Evolutionary conservation across 2,888 invertebrate species (phyloP).

Genomic region (Esperia sulphurella): DNA sequence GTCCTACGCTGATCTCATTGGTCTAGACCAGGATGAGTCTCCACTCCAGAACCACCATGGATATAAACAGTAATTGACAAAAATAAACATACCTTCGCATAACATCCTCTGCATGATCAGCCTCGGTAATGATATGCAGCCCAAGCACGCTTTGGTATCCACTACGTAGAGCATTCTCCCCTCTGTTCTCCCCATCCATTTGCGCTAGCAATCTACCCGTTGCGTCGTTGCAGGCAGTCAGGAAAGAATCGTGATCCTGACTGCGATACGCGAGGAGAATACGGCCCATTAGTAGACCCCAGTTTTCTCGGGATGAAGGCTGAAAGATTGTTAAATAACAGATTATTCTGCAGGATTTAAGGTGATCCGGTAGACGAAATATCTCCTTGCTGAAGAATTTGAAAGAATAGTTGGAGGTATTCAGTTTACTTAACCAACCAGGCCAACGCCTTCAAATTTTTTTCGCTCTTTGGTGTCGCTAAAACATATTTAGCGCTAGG

Average conservation of each 20-base stretch:
- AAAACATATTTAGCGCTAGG: too few species aligned
- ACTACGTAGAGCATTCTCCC: conserved; percentile 60
- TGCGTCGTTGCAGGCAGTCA: conserved; percentile 58
- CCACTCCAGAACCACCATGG: too few species aligned
- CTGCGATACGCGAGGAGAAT: conserved; percentile 81
- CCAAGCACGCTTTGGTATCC: conserved; percentile 68
- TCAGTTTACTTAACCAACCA: too few species aligned
- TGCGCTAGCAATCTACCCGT: conserved; percentile 47
- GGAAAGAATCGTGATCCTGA: conserved; percentile 49
- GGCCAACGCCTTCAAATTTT: too few species aligned
- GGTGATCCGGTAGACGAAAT: too few species aligned
- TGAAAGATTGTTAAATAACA: conserved; percentile 17
- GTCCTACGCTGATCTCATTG: too few species aligned
- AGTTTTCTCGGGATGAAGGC: conserved; percentile 76
- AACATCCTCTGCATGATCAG: conserved; percentile 54
- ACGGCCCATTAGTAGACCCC: conserved; percentile 88
- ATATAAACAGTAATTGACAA: too few species aligned
- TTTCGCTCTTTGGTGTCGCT: too few species aligned
- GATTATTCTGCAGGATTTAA: background rate
- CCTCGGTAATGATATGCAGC: conserved; percentile 65
- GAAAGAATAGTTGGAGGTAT: too few species aligned
- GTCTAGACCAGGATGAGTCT: too few species aligned
- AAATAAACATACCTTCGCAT: conserved; percentile 48
- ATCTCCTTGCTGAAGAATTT: too few species aligned
- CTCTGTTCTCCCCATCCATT: conserved; percentile 61